Conservation (phyloP, 2,797 vertebrate species). For the Rhinella marina region DNA sequence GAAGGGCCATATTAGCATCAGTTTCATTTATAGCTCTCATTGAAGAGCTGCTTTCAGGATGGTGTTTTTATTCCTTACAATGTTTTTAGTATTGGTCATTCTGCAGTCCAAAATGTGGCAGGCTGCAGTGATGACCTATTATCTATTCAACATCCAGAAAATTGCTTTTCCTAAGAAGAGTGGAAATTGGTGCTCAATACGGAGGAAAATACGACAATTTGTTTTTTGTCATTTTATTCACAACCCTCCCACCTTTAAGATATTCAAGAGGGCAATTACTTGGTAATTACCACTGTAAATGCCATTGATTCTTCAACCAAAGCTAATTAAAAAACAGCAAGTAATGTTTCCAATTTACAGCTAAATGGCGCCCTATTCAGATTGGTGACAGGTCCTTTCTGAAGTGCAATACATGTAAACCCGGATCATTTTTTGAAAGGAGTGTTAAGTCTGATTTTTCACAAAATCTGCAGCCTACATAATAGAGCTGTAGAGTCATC, state of each 20-base stretch:
- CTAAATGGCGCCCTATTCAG: constrained; percentile 10
- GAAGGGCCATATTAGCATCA: background rate
- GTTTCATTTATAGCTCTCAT: background rate
- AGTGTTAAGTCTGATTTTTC: constrained; percentile 5
- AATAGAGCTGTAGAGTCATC: background rate
- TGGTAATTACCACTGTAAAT: constrained; percentile 26
- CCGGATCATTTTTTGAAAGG: background rate
- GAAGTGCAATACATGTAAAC: background rate
- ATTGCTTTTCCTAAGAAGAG: background rate
- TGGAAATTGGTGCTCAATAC: background rate
- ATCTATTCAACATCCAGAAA: background rate
- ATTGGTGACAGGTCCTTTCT: background rate
- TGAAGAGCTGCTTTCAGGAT: background rate
- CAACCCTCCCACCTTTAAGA: background rate
- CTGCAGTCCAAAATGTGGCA: background rate
- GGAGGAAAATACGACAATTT: constrained; percentile 20
- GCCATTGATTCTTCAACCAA: constrained; percentile 10
- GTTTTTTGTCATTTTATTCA: constrained; percentile 19
- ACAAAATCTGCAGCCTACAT: background rate
- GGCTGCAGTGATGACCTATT: background rate
- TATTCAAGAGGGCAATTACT: constrained; percentile 15
- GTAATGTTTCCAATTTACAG: constrained; percentile 31
- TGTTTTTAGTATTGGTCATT: background rate
- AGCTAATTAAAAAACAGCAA: constrained; percentile 18
- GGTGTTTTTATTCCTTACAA: background rate